Evolutionary conservation across 1,140 invertebrate species (phyloP), one percentile per base, ranked within the genome.

Genomic region (Drosophila lacteicornis): DNA sequence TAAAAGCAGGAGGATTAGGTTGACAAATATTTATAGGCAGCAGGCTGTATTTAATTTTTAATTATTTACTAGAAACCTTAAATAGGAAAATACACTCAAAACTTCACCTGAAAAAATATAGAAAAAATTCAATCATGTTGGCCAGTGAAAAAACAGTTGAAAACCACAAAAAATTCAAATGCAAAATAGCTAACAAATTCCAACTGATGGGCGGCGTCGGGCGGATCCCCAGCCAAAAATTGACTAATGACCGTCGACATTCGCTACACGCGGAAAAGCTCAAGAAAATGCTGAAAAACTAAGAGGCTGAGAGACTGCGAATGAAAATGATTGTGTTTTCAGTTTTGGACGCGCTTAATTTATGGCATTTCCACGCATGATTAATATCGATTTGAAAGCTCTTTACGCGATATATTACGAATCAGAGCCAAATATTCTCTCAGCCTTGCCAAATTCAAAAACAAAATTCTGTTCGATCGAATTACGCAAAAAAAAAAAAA

Each of bases 351-450:
- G 57, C 67, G 74, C 79, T 58, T 82, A 91, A 90, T 91, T 90
- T 80, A 91, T 90, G 76, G 79, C 76, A 91, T 86, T 91, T 82
- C 57, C 71, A 71, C 79, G 86, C 85, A 90, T 91, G 91, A 91
- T 91, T 91, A 87, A 91, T 91, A 84, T 87, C 70, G 80, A 91
- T 91, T 91, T 91, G 75, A 91, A 75, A 91, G 90, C 79, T 76
- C 70, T 68, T 82, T 80, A 71, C 66, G 49, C 60, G 57, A 75
- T 81, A 60, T 58, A 33, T 50, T 58, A 57, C 62, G 69, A 47
- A 63, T 50, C 60, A 22, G 38, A 60, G 62, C 19, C 47, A 69
- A 69, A 69, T 69, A 45, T 45, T 69, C 50, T 13, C 9, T 17
- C 15, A 30, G 61, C 61, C 61, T 67, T 67, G 65, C 63, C 59